phyloP scores from a whole-genome alignment of 2,113 vertebrate species.

The Callocephalon fimbriatum region DNA sequence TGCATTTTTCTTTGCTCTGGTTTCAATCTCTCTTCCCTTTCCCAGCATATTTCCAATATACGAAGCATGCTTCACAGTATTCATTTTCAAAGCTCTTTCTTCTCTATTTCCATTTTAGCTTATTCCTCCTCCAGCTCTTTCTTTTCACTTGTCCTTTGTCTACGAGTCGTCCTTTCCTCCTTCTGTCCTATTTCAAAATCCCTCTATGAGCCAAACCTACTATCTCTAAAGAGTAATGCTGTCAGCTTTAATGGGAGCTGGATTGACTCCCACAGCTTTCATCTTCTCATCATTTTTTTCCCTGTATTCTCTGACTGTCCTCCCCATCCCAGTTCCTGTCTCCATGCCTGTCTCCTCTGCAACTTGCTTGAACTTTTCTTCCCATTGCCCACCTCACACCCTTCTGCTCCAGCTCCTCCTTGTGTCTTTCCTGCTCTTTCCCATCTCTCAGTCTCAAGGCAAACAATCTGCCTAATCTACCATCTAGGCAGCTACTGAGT shows the following conservation, averaged over 20 bases:
- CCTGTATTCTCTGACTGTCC: not conserved
- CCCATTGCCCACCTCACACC: not conserved
- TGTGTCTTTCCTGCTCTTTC: not conserved
- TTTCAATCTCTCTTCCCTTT: slow-evolving; percentile 17
- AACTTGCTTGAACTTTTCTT: not conserved
- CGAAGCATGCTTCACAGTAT: not conserved
- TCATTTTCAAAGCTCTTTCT: not conserved
- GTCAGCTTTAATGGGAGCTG: not conserved
- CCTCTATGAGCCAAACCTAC: not conserved
- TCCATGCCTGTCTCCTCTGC: not conserved
- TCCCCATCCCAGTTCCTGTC: not conserved
- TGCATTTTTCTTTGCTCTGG: not conserved
- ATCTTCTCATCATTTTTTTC: not conserved
- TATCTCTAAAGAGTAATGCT: not conserved
- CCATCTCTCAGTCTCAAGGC: not conserved
- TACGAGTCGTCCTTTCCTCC: not conserved
- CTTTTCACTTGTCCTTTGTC: not conserved
- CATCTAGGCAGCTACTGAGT: not conserved
- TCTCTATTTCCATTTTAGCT: not conserved
- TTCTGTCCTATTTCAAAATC: slow-evolving; percentile 33
- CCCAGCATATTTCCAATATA: not conserved
- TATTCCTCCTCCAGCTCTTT: not conserved
- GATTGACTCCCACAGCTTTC: not conserved
- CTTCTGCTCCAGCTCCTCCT: not conserved
- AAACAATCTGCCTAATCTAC: slow-evolving; percentile 15